A percentile compares a stretch with the other conserved stretches of the same genome.
These are phyloP conservation scores for Labeo rohita DNA, from an alignment of 2,113 vertebrate genomes.

Conservation along the genomic window DNA sequence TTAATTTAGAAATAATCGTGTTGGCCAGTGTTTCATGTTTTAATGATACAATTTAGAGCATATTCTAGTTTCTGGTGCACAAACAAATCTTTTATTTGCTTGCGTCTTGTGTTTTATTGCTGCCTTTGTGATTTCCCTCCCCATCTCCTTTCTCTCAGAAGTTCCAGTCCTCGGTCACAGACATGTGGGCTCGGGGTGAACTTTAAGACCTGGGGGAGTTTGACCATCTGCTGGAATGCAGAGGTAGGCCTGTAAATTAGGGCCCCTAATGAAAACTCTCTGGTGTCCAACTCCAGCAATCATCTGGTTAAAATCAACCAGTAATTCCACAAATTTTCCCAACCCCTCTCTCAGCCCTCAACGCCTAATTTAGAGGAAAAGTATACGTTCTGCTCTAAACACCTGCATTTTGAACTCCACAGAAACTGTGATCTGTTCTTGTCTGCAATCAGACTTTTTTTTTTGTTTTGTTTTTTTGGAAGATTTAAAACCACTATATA, in stretches of 20 bases:
- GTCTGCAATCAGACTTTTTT: constrained; percentile 54
- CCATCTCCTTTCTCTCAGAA: neutral
- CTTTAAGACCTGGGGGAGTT: constrained; percentile 85
- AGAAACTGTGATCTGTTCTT: constrained; percentile 56
- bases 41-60: neutral
- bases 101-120: neutral
- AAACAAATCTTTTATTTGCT: neutral
- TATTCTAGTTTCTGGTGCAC: neutral
- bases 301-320: constrained; percentile 99
- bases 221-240: constrained; percentile 87
- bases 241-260: constrained; percentile 96
- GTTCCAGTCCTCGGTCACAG: constrained; percentile 24
- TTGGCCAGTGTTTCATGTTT: neutral
- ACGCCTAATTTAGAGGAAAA: constrained; percentile 96
- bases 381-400: constrained; percentile 90
- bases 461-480: constrained; percentile 25
- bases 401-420: constrained; percentile 87
- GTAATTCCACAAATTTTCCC: constrained; percentile 98
- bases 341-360: constrained; percentile 87
- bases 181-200: constrained; percentile 75
- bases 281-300: constrained; percentile 95
- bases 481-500: constrained; percentile 45
- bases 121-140: neutral
- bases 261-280: constrained; percentile 93
- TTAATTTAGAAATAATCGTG: neutral